Evolutionary conservation across 2,888 invertebrate species (phyloP), one percentile per base, ranked within the genome.

Genomic region (Nomada flava): DNA sequence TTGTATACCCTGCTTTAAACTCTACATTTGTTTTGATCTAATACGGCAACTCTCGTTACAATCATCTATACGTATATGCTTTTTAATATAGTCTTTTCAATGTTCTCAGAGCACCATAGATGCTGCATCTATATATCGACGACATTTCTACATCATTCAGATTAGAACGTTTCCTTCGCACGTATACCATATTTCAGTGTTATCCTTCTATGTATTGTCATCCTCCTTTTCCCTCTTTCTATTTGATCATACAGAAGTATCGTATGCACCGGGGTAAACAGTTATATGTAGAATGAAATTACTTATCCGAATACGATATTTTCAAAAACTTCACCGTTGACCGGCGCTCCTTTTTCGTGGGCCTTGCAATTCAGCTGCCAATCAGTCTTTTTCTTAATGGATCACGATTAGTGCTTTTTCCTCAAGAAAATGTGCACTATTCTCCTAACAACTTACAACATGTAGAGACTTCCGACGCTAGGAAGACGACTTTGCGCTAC

Each of bases 1-100:
- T 93, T 94, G 93, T 93, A 93, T 87, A 88, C 87, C 88, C 83
- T 85, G 82, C 80, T 89, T 88, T 72, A 87, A 83, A 90, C 85
- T 89, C 89, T 89, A 87, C 84, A 77, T 85, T 86, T 81, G 82
- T 78, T 88, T 82, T 79, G 63, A 75, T 83, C 76, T 81, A 83
- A 85, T 70, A 85, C 72, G 53, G 57, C 20, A 77, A 85, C 84
- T 77, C 82, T 77, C 82, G 59, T 68, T 26, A 71, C 44, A 59
- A 70, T 70, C 70, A 59, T 57, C 70, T 59, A 59, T 55, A 20
- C 29, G 20, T 15, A 80, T 85, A 86, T 80, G 79, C 53, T 77
- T 36, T 75, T 83, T 63, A 70, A 72, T 52, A 80, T 57, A 63
- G 42, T 70, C 65, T 59, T 52, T 57, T 52, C 55, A 75, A 71